Evolutionary conservation across 2,888 invertebrate species (phyloP), one percentile per base, ranked within the genome.

Genomic region (Proisotoma minuta): DNA sequence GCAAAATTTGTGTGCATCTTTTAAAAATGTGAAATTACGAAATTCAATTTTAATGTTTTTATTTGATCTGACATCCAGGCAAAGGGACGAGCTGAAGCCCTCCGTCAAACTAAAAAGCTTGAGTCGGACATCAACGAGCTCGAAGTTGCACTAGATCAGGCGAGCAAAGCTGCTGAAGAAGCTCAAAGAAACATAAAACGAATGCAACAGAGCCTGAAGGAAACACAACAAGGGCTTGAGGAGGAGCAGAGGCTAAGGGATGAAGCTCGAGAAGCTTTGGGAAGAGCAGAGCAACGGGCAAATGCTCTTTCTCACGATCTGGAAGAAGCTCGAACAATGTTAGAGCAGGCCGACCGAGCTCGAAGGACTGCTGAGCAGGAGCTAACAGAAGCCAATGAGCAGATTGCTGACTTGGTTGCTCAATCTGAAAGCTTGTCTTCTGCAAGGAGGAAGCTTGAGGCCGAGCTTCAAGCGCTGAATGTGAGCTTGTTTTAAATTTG

Each of bases 21-120:
- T n/a, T n/a, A n/a, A n/a, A n/a, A n/a, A n/a, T n/a, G n/a, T n/a
- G n/a, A n/a, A n/a, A n/a, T n/a, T n/a, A n/a, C n/a, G n/a, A n/a
- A n/a, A n/a, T n/a, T n/a, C n/a, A n/a, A n/a, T n/a, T n/a, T n/a
- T n/a, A n/a, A n/a, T n/a, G n/a, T n/a, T n/a, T n/a, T n/a, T n/a
- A n/a, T n/a, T n/a, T n/a, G n/a, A n/a, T n/a, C n/a, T n/a, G n/a
- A n/a, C n/a, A n/a, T n/a, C n/a, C n/a, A n/a, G n/a, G 90, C 96
- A 81, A 96, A 97, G 86, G 98, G 97, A 78, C 97, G 97, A 84
- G 95, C 96, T 85, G 99, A 99, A 86, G 97, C 98, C 75, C 87
- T 98, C 77, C 91, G 97, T 84, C 93, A 97, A 91, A 99, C 99
- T 91, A 99, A 99, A 92, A 99, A 99, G 85, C 86, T 99, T 79